phyloP scores from a whole-genome alignment of 2,113 vertebrate species.

The Cygnus buccinator region DNA sequence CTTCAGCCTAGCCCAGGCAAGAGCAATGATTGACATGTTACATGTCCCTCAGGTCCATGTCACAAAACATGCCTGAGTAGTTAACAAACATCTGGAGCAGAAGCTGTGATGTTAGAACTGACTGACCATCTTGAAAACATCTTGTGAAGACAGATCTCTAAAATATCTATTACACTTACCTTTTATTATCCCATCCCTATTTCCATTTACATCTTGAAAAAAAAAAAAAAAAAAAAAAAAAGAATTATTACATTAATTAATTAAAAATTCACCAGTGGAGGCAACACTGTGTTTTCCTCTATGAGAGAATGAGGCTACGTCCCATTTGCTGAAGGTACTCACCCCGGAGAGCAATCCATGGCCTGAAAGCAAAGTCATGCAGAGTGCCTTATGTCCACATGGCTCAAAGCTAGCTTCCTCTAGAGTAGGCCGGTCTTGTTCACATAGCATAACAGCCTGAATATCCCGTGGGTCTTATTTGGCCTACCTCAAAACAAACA shows the following conservation, averaged over 20 bases:
- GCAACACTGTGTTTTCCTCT: background rate
- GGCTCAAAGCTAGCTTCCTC: background rate
- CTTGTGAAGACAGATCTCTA: background rate
- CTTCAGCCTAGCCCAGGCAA: background rate
- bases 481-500: accelerated
- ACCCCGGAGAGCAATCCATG: background rate
- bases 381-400: background rate
- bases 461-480: background rate
- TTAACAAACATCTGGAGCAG: background rate
- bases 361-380: background rate
- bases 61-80: background rate
- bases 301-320: background rate
- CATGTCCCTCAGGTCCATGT: background rate
- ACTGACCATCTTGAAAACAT: background rate
- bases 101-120: background rate
- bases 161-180: background rate
- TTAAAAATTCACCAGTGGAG: background rate
- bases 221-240: background rate
- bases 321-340: background rate
- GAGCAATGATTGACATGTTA: background rate
- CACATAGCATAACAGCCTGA: background rate
- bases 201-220: background rate
- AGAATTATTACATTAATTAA: background rate
- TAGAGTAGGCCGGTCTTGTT: background rate
- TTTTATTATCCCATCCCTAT: background rate